phyloP scores from a whole-genome alignment of 1,140 invertebrate genomes.

The Pentalonia nigronervosa region DNA sequence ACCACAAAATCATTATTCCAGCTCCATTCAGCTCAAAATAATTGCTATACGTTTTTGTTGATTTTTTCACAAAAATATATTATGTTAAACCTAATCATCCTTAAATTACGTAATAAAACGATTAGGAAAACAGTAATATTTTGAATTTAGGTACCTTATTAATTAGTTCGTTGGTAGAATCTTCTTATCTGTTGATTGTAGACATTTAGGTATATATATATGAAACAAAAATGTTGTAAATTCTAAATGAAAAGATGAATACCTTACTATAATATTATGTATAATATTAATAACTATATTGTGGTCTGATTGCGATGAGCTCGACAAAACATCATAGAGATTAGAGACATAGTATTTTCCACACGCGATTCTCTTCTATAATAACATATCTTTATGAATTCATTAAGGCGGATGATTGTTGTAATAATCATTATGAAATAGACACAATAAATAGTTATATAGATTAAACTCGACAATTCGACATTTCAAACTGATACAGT shows the following conservation, averaged over 20 bases:
- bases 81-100: slow-evolving; percentile 27
- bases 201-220: background rate
- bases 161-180: slow-evolving; percentile 41
- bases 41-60: background rate
- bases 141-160: slow-evolving; percentile 34
- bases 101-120: slow-evolving; percentile 40
- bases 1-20: background rate
- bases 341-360: background rate
- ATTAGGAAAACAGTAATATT: slow-evolving; percentile 7
- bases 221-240: background rate
- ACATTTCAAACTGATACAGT: background rate
- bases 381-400: background rate
- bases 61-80: slow-evolving; percentile 14
- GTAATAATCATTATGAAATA: background rate
- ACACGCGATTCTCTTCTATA: background rate
- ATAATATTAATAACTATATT: background rate
- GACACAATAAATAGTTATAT: background rate
- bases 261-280: background rate
- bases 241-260: background rate
- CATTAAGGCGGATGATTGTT: background rate
- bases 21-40: no score
- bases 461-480: background rate
- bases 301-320: background rate
- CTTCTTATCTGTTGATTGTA: slow-evolving; percentile 48
- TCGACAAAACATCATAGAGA: background rate